Conservation (phyloP, 2,888 invertebrate genomes). For the Himalopsyche tibetana region DNA sequence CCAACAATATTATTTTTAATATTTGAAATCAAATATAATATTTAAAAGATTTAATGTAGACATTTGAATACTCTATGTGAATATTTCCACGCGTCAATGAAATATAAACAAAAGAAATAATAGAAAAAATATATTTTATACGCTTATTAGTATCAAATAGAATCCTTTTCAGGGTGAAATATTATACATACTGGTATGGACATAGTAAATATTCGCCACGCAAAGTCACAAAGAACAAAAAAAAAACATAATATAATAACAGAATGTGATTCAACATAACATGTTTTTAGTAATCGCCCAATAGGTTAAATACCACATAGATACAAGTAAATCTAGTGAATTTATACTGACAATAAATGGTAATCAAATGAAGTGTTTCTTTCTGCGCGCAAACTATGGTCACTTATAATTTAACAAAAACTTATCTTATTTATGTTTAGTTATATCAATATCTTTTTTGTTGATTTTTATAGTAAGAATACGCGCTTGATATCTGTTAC, state of each 20-base stretch:
- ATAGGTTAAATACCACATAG: conserved; percentile 13
- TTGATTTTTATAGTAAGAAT: conserved; percentile 9
- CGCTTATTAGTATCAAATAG: conserved; percentile 7
- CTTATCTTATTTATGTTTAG: conserved; percentile 29
- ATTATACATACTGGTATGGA: conserved; percentile 31
- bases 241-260: conserved; percentile 3
- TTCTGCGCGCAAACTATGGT: conserved; percentile 23
- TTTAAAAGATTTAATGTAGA: background rate
- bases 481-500: conserved; percentile 29
- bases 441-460: background rate
- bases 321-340: conserved; percentile 23
- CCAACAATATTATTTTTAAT: too few species aligned
- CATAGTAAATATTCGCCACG: conserved; percentile 42
- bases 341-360: conserved; percentile 22
- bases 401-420: conserved; percentile 38
- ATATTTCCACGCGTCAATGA: background rate
- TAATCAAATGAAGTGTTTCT: background rate
- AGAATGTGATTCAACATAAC: background rate
- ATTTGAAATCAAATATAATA: background rate
- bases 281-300: conserved; percentile 19
- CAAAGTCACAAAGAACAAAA: conserved; percentile 5
- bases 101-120: conserved; percentile 24
- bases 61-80: background rate
- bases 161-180: conserved; percentile 31
- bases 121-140: conserved; percentile 15